A percentile compares a stretch with the other conserved stretches of the same genome.
Conservation (phyloP, 2,797 vertebrate genomes). For the Moxostoma hubbsi region DNA sequence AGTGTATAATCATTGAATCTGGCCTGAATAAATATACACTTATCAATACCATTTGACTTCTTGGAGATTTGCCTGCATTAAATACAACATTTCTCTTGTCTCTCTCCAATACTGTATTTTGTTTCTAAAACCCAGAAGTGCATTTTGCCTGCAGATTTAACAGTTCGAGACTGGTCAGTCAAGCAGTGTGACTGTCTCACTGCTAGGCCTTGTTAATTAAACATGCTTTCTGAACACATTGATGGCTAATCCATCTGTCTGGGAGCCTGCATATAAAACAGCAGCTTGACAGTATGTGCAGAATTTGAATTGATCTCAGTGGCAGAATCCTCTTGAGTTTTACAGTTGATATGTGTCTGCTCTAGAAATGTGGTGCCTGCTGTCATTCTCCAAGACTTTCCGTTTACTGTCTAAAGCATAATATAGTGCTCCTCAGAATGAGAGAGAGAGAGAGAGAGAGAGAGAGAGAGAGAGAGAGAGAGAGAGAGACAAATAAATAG, state of each 20-base stretch:
- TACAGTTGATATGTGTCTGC: conserved; percentile 25
- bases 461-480: conserved; percentile 13
- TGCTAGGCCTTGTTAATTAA: conserved; percentile 42
- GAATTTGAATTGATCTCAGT: conserved; percentile 40
- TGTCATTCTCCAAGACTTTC: conserved; percentile 29
- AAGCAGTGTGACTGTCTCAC: conserved; percentile 18
- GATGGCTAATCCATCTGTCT: conserved; percentile 29
- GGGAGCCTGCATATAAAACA: conserved; percentile 30
- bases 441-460: conserved; percentile 5
- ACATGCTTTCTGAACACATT: conserved; percentile 46
- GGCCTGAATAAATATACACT: background rate
- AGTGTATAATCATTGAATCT: background rate
- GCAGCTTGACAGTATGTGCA: conserved; percentile 35
- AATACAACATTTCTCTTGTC: conserved; percentile 3
- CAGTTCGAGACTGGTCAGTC: conserved; percentile 15
- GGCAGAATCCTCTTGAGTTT: conserved; percentile 32
- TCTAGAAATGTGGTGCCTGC: conserved; percentile 36
- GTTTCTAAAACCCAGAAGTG: background rate
- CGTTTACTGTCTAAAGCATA: conserved; percentile 53
- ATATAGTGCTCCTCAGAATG: conserved; percentile 35
- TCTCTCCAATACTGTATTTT: background rate
- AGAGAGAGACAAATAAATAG: conserved; percentile 16
- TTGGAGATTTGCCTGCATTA: background rate
- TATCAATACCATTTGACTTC: background rate
- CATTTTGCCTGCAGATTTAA: conserved; percentile 29